These are phyloP conservation scores for Metopolophium dirhodum DNA, from an alignment of 1,140 invertebrate species.

Conservation along the genomic window DNA sequence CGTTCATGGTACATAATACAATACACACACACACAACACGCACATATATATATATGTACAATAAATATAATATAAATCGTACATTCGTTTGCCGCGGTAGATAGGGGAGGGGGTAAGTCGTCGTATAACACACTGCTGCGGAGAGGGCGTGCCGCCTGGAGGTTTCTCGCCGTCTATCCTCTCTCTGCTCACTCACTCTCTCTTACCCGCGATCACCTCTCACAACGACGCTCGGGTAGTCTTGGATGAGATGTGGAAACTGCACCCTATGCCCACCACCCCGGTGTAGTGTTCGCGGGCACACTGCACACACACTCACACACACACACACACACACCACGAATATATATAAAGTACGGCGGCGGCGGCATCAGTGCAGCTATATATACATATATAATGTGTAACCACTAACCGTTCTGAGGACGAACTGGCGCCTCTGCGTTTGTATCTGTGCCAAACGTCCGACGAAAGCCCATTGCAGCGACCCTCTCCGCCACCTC, in stretches of 20 bases:
- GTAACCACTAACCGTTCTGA: neutral
- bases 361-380: neutral
- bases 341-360: neutral
- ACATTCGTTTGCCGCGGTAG: neutral
- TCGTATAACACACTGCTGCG: neutral
- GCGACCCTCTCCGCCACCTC: neutral
- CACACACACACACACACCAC: too few relatives aligned
- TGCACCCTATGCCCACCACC: neutral
- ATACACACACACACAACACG: neutral
- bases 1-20: neutral
- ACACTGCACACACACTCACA: too few relatives aligned
- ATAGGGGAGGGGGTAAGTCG: neutral
- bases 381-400: constrained; percentile 12
- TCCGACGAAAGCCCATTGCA: constrained; percentile 31
- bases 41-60: neutral
- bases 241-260: neutral
- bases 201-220: neutral
- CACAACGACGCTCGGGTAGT: neutral
- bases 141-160: constrained; percentile 23
- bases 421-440: constrained; percentile 44
- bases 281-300: neutral
- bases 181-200: neutral
- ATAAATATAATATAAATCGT: constrained; percentile 2
- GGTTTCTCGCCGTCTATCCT: neutral
- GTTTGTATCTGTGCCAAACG: constrained; percentile 45